These are phyloP conservation scores for Acromyrmex echinatior DNA, from an alignment of 1,140 invertebrate genomes.

Conservation along the genomic window DNA sequence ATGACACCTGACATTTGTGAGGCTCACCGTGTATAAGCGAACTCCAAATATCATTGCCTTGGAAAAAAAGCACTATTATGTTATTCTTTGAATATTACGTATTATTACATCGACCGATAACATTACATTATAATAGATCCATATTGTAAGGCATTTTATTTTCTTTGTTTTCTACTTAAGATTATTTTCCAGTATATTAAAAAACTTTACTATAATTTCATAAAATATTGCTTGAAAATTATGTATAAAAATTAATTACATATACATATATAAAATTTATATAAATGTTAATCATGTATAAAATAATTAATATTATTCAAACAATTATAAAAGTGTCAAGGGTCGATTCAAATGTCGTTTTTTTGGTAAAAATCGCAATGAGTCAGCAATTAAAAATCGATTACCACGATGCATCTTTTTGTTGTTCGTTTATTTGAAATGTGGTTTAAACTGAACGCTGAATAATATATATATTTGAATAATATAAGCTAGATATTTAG, in stretches of 20 bases:
- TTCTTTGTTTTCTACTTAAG: background rate
- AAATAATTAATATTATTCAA: background rate
- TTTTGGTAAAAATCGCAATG: no score
- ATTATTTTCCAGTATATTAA: background rate
- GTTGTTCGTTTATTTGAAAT: no score
- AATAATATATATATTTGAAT: no score
- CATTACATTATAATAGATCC: background rate
- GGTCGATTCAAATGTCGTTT: no score
- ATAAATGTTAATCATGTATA: no score
- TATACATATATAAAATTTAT: no score
- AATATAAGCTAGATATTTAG: no score
- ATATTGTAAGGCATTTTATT: background rate
- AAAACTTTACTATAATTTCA: background rate
- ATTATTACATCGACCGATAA: background rate
- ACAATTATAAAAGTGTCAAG: no score
- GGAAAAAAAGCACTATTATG: background rate
- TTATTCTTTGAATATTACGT: background rate
- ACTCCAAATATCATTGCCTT: background rate
- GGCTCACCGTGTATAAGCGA: background rate
- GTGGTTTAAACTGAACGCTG: no score
- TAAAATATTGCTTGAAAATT: background rate
- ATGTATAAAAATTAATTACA: background rate
- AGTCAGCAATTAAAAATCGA: no score
- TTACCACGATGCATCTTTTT: no score
- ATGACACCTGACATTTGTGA: conserved; percentile 48